phyloP scores from a whole-genome alignment of 2,888 invertebrate genomes.

The Nasonia oneida region DNA sequence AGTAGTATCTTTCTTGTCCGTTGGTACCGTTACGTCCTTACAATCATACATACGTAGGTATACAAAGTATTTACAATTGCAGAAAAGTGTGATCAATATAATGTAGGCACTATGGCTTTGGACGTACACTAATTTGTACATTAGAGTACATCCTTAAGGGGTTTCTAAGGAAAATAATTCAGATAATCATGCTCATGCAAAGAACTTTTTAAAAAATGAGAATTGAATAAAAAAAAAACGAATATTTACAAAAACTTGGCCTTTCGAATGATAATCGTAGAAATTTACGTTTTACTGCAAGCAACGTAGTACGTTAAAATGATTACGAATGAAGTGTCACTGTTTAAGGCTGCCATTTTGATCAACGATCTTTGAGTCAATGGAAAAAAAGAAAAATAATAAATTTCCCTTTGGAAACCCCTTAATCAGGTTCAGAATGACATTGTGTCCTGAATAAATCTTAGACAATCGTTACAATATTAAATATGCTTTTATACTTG shows the following conservation, averaged over 20 bases:
- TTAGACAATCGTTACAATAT: constrained; percentile 73
- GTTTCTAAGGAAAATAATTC: constrained; percentile 70
- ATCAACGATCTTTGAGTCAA: constrained; percentile 50
- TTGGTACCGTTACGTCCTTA: constrained; percentile 70
- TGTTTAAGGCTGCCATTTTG: constrained; percentile 23
- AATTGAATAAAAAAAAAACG: constrained; percentile 23
- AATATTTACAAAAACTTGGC: constrained; percentile 35
- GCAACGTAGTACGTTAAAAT: constrained; percentile 29
- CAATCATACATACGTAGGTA: constrained; percentile 69
- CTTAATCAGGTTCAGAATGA: constrained; percentile 74
- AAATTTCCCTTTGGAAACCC: constrained; percentile 70
- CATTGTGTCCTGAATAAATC: constrained; percentile 74
- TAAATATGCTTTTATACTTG: constrained; percentile 73
- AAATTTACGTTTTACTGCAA: constrained; percentile 9
- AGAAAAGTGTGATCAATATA: constrained; percentile 76
- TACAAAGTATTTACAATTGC: constrained; percentile 78
- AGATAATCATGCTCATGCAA: constrained; percentile 28
- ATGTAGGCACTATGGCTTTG: constrained; percentile 80
- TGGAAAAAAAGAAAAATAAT: constrained; percentile 44
- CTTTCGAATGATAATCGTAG: neutral
- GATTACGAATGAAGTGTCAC: neutral
- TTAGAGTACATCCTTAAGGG: constrained; percentile 78
- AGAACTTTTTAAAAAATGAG: constrained; percentile 10
- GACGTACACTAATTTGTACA: constrained; percentile 78
- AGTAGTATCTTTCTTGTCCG: constrained; percentile 69